Conservation (phyloP, 35 echinoderm and acorn worm genomes). For the Ophiothrix spiculata region DNA sequence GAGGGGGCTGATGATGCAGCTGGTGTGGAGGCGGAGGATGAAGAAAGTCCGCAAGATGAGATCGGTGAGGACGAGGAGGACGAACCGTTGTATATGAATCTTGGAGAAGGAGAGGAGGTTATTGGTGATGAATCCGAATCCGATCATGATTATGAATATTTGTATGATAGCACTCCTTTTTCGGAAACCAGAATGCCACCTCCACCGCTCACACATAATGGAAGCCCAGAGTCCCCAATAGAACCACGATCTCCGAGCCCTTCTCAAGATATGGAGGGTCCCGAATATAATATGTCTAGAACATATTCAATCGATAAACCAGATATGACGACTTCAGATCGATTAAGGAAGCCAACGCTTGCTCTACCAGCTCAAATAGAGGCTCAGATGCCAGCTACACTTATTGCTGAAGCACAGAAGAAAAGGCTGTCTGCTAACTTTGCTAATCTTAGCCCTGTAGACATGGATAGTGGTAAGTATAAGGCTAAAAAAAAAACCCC, state of each 20-base stretch:
- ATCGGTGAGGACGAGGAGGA: neutral
- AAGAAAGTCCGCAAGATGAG: neutral
- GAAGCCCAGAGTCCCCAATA: slow-evolving; percentile 1
- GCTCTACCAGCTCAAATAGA: neutral
- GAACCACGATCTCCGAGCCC: neutral
- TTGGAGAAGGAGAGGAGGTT: neutral
- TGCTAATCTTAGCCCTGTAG: neutral
- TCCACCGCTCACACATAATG: neutral
- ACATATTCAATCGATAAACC: neutral
- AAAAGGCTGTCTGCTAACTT: neutral
- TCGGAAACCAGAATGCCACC: neutral
- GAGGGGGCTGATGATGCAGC: slow-evolving; percentile 9
- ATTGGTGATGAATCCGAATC: slow-evolving; percentile 5
- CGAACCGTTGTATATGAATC: neutral
- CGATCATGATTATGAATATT: slow-evolving; percentile 5
- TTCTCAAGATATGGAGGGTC: neutral
- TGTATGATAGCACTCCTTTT: slow-evolving; percentile 10
- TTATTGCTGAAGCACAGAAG: neutral
- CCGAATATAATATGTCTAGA: neutral
- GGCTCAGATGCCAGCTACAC: neutral
- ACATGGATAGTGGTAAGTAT: slow-evolving; percentile 2
- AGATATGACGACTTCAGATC: neutral
- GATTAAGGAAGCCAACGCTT: neutral
- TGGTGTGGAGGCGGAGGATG: slow-evolving; percentile 1
- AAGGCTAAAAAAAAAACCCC: too few relatives aligned